Base-by-base conservation (phyloP, 2,113 vertebrate genomes). In the Megaceryle torquata region DNA sequence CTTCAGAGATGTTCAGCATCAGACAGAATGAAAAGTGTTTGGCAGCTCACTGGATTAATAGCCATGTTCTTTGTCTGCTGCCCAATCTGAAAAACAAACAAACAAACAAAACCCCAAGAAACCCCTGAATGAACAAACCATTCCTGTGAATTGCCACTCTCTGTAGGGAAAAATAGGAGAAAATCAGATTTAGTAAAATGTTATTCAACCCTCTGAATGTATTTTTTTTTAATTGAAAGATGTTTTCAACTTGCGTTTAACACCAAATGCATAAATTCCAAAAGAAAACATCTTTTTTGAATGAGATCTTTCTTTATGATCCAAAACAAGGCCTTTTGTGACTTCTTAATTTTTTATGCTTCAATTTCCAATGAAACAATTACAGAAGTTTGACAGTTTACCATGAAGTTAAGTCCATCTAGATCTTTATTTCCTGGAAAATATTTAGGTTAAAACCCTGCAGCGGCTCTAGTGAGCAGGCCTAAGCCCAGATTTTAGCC, bases 21-120 rank as follows among this genome's bases (percentile, higher is more conserved):
- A 87, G 67, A n/a, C 4, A 37, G 53, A 82, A 75, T 56, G 54
- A 81, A 89, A 84, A 48, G 51, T 51, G 20, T n/a, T 44, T 2
- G 5, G 44, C 65, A 80, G 50, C 64, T 92, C 43, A 15, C 65
- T 82, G 77, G 63, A 70, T 76, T 46, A 54, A 68, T 35, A 72
- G 37, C 44, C 39, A 25, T n/a, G 82, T 94, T 50, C 37, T 94
- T 89, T 92, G 67, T 85, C 91, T 95, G 59, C 75, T 85, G 19
- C 50, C 37, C n/a, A 80, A 63, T 78, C 44, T 19, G 31, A 4
- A 6, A 33, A 82, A 70, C 35, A 61, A 25, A 11, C 14, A 61
- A 25, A 11, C 14, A 16, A 51, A 51, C 22, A 14, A 51, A 51
- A 12, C 24, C 50, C 37, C 37, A 37, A 37, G 37, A 37, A 37